Evolutionary conservation across 1,140 invertebrate species (phyloP).

Genomic region (Eciton burchellii): DNA sequence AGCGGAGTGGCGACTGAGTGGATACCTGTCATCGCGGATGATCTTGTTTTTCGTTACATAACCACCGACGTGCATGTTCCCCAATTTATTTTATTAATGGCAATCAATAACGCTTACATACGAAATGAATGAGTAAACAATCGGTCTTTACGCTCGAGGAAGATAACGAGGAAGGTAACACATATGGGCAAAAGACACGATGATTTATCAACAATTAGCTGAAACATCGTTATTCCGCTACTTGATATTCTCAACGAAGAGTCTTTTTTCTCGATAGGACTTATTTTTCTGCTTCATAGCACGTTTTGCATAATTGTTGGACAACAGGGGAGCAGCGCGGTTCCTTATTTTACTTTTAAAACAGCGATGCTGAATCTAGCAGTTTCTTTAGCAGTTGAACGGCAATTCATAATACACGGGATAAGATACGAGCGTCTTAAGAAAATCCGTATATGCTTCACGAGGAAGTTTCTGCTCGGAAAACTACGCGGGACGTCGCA

Average conservation of each 20-base stretch:
- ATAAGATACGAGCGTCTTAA: slow-evolving; percentile 30
- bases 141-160: neutral
- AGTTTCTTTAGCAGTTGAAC: slow-evolving; percentile 23
- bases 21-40: neutral
- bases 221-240: neutral
- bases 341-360: neutral
- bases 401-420: slow-evolving; percentile 41
- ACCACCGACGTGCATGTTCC: too few relatives aligned
- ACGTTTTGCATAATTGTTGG: neutral
- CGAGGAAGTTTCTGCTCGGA: slow-evolving; percentile 41
- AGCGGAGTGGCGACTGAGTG: neutral
- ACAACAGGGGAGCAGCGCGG: neutral
- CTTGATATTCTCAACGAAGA: neutral
- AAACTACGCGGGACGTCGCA: slow-evolving; percentile 28
- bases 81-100: too few relatives aligned
- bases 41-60: neutral
- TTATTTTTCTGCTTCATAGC: neutral
- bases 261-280: neutral
- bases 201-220: neutral
- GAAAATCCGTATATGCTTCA: slow-evolving; percentile 50
- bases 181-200: neutral
- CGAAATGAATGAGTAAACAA: too few relatives aligned
- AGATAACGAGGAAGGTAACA: neutral
- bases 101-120: too few relatives aligned
- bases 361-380: neutral